Conservation (phyloP, 2,888 invertebrate species). For the Aphelenchoides bicaudatus region DNA sequence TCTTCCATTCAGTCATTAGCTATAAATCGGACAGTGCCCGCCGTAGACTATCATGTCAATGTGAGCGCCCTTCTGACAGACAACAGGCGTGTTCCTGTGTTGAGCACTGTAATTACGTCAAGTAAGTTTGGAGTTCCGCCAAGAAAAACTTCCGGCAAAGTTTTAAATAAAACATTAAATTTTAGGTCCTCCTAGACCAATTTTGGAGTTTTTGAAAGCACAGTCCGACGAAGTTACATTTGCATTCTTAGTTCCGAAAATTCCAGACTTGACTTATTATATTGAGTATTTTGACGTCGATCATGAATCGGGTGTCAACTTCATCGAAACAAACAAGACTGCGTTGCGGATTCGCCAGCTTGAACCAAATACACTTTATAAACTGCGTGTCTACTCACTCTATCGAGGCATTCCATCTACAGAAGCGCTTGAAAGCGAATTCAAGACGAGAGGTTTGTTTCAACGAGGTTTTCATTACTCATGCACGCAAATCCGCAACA, state of each 20-base stretch:
- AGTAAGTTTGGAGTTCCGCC: slow-evolving; percentile 38
- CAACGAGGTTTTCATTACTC: background rate
- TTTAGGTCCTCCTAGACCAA: slow-evolving; percentile 50
- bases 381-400: slow-evolving; percentile 36
- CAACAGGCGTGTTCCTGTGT: slow-evolving; percentile 39
- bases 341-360: slow-evolving; percentile 45
- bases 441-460: too few relatives aligned
- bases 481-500: background rate
- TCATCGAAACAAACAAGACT: slow-evolving; percentile 50
- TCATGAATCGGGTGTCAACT: slow-evolving; percentile 46
- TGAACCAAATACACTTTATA: slow-evolving; percentile 45
- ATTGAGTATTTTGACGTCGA: slow-evolving; percentile 49
- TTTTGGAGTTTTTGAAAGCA: slow-evolving; percentile 46
- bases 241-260: slow-evolving; percentile 45
- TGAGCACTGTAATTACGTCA: slow-evolving; percentile 39
- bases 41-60: slow-evolving; percentile 49
- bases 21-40: slow-evolving; percentile 50
- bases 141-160: background rate
- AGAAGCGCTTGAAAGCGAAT: too few relatives aligned
- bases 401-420: slow-evolving; percentile 43
- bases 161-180: background rate
- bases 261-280: slow-evolving; percentile 24
- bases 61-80: slow-evolving; percentile 44
- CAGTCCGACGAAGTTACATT: slow-evolving; percentile 48
- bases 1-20: slow-evolving; percentile 22